phyloP scores from a whole-genome alignment of 2,113 vertebrate species.

The Electrona antarctica region DNA sequence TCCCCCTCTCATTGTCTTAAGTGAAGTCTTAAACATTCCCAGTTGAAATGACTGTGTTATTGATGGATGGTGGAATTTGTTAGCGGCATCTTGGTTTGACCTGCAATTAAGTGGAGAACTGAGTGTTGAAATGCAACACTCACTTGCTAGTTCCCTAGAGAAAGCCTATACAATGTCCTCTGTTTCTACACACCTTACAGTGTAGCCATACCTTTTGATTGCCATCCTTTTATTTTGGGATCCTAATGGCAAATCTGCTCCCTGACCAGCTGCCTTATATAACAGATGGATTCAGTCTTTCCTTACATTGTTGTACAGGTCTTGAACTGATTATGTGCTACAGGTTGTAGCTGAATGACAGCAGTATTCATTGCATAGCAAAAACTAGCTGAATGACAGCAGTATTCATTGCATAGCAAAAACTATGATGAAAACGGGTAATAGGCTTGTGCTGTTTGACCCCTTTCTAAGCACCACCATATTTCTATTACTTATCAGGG shows the following conservation, averaged over 20 bases:
- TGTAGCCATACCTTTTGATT: slow-evolving; percentile 16
- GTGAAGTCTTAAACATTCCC: slow-evolving; percentile 65
- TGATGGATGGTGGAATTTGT: slow-evolving; percentile 12
- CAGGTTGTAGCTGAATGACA: background rate
- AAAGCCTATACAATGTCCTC: background rate
- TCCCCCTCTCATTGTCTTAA: slow-evolving; percentile 29
- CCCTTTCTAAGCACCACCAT: background rate
- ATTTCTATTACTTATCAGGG: no score
- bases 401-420: background rate
- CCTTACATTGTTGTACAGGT: background rate
- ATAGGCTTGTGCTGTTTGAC: no score
- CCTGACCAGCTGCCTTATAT: background rate
- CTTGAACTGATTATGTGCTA: background rate
- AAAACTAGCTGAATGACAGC: background rate
- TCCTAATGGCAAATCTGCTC: slow-evolving; percentile 10
- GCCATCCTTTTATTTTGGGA: background rate
- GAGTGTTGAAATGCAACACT: background rate
- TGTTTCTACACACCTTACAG: slow-evolving; percentile 8
- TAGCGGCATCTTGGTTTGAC: slow-evolving; percentile 7
- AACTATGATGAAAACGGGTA: background rate
- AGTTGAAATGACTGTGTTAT: slow-evolving; percentile 34
- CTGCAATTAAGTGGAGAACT: slow-evolving; percentile 13
- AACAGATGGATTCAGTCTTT: background rate
- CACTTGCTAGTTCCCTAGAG: slow-evolving; percentile 1
- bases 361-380: background rate